A percentile compares a stretch with the other conserved stretches of the same genome.
Conservation (phyloP, 2,888 invertebrate genomes). For the Athripsodes cinereus region DNA sequence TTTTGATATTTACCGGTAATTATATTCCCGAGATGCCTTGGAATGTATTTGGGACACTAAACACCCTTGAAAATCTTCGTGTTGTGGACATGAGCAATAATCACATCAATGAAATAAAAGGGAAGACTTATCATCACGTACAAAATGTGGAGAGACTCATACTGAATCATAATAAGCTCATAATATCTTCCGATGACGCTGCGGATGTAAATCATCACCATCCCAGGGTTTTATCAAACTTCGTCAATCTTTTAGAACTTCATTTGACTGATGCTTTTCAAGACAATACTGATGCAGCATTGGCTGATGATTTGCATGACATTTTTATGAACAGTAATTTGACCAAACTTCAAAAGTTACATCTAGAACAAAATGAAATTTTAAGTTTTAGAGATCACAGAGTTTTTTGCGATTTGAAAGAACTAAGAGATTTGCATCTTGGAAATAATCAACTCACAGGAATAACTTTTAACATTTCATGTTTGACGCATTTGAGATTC, state of each 20-base stretch:
- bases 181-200: conserved; percentile 48
- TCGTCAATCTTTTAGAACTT: conserved; percentile 59
- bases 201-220: conserved; percentile 55
- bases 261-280: conserved; percentile 70
- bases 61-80: conserved; percentile 50
- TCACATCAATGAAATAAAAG: conserved; percentile 62
- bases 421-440: conserved; percentile 60
- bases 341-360: conserved; percentile 59
- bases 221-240: conserved; percentile 64
- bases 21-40: conserved; percentile 56
- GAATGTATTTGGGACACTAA: conserved; percentile 64
- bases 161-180: conserved; percentile 65
- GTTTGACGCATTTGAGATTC: conserved; percentile 58
- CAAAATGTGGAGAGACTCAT: conserved; percentile 60
- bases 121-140: conserved; percentile 70
- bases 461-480: conserved; percentile 60
- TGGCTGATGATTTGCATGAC: conserved; percentile 62
- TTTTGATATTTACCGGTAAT: conserved; percentile 68
- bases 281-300: conserved; percentile 53
- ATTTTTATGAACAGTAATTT: conserved; percentile 65
- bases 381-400: conserved; percentile 55
- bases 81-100: conserved; percentile 71
- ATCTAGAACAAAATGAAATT: conserved; percentile 72
- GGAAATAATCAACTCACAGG: conserved; percentile 58
- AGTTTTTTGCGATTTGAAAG: conserved; percentile 65